Conservation (phyloP, 1,140 invertebrate genomes). For the Vollenhovia emeryi region DNA sequence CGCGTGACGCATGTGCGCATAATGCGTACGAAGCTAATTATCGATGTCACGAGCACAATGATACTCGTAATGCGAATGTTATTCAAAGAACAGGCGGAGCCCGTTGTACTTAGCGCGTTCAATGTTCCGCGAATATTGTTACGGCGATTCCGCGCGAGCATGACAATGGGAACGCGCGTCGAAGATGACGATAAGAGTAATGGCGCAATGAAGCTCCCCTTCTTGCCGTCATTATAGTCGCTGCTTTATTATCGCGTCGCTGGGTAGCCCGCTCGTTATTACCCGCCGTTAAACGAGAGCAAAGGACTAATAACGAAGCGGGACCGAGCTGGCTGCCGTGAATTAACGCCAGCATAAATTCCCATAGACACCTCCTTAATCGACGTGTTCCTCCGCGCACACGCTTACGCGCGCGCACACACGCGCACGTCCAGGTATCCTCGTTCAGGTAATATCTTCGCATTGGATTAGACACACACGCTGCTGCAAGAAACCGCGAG, state of each 20-base stretch:
- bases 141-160: constrained; percentile 51
- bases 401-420: neutral
- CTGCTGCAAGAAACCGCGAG: constrained; percentile 50
- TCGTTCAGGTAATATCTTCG: constrained; percentile 21
- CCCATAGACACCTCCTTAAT: constrained; percentile 75
- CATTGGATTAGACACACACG: constrained; percentile 36
- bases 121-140: constrained; percentile 14
- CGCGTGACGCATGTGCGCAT: neutral
- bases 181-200: constrained; percentile 73
- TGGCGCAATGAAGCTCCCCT: constrained; percentile 61
- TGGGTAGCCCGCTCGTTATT: constrained; percentile 64
- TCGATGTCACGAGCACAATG: neutral
- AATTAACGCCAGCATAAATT: constrained; percentile 75
- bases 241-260: constrained; percentile 70
- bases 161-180: constrained; percentile 63
- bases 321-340: constrained; percentile 55
- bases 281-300: constrained; percentile 71
- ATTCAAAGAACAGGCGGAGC: constrained; percentile 19
- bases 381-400: constrained; percentile 67
- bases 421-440: neutral
- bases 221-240: constrained; percentile 69
- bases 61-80: neutral
- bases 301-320: constrained; percentile 70
- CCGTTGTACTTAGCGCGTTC: neutral
- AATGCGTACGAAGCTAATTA: neutral